A percentile compares a stretch with the other conserved stretches of the same genome.
phyloP scores from a whole-genome alignment of 1,140 invertebrate genomes.

The Drosophila pruinosa region DNA sequence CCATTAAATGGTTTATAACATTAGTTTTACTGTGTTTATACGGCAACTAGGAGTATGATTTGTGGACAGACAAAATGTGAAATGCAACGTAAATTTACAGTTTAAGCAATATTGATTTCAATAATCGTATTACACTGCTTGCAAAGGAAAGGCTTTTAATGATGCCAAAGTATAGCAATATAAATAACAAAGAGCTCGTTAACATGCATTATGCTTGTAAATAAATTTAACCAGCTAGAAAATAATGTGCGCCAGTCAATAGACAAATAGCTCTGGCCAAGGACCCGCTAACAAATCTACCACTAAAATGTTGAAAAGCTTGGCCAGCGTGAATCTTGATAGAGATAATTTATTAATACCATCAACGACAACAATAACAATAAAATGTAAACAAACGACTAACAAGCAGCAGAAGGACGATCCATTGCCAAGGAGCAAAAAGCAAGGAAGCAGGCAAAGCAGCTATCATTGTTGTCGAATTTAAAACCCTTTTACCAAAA shows the following conservation, averaged over 20 bases:
- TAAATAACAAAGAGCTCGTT: conserved; percentile 65
- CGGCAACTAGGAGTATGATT: not conserved
- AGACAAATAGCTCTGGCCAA: conserved; percentile 61
- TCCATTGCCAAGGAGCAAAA: not conserved
- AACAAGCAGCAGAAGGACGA: conserved; percentile 28
- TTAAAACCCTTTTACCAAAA: conserved; percentile 38
- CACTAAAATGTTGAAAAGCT: conserved; percentile 52
- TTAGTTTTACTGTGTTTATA: conserved; percentile 19
- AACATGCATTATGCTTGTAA: conserved; percentile 61
- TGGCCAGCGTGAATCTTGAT: conserved; percentile 66
- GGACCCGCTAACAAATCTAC: conserved; percentile 44
- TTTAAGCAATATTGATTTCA: not conserved
- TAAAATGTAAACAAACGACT: conserved; percentile 80
- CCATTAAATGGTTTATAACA: conserved; percentile 58
- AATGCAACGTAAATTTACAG: not conserved
- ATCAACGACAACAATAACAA: conserved; percentile 80
- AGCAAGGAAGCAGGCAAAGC: not conserved
- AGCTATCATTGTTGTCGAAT: conserved; percentile 17
- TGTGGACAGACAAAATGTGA: not conserved
- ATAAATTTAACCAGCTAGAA: conserved; percentile 80
- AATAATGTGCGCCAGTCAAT: conserved; percentile 63
- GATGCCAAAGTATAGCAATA: conserved; percentile 36
- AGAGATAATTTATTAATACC: conserved; percentile 81
- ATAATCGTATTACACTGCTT: not conserved
- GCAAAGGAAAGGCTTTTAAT: conserved; percentile 10